Percentiles rank a stretch among this genome's conserved stretches.
Evolutionary conservation across 2,113 vertebrate species (phyloP).

Genomic region (Gracilinanus agilis): DNA sequence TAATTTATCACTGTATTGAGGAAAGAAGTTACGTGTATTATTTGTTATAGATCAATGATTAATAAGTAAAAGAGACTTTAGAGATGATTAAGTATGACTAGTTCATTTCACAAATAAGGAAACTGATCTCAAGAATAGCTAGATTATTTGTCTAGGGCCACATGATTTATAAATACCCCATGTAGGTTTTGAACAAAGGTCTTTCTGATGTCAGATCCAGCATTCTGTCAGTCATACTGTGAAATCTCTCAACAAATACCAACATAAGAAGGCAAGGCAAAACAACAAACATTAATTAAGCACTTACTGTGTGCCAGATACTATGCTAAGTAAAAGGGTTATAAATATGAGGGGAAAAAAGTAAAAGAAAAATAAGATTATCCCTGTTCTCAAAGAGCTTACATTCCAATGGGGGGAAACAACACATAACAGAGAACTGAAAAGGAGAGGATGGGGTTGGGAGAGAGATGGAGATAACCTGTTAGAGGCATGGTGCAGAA

Average conservation of each 20-base stretch:
- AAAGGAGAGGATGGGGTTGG: neutral
- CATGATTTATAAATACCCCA: neutral
- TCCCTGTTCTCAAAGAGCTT: neutral
- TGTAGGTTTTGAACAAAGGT: neutral
- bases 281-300: neutral
- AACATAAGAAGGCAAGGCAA: neutral
- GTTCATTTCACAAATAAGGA: neutral
- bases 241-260: neutral
- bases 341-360: neutral
- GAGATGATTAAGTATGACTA: neutral
- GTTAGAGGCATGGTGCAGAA: neutral
- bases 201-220: neutral
- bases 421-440: neutral
- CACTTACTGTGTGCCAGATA: neutral
- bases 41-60: neutral
- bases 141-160: neutral
- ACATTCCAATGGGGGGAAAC: neutral
- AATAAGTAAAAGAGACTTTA: neutral
- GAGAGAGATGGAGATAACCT: neutral
- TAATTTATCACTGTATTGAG: constrained; percentile 7
- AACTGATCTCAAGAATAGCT: neutral
- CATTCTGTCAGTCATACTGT: neutral
- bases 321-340: neutral
- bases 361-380: no score
- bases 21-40: neutral